Evolutionary conservation across 1,140 invertebrate species (phyloP).

Genomic region (Atta texana): DNA sequence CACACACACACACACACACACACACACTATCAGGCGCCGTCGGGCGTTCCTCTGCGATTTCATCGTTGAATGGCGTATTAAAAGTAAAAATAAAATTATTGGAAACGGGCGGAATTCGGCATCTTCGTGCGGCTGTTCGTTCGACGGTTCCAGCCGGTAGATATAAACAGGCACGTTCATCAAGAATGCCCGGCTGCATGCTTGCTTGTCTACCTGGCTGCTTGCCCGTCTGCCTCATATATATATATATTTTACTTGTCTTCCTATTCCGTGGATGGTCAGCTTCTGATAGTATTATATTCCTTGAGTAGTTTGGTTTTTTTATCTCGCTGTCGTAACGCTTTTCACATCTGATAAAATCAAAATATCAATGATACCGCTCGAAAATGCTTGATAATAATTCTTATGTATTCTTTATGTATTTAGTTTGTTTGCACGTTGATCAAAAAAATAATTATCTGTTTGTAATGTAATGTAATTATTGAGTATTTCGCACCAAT

Average conservation of each 20-base stretch:
- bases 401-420: neutral
- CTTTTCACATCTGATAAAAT: neutral
- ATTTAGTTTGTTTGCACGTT: neutral
- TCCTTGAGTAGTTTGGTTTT: constrained; percentile 21
- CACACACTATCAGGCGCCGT: constrained; percentile 36
- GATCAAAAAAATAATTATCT: neutral
- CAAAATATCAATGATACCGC: neutral
- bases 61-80: constrained; percentile 77
- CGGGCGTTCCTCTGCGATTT: constrained; percentile 70
- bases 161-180: constrained; percentile 74
- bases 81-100: constrained; percentile 83
- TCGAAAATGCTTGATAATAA: neutral
- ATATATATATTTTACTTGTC: constrained; percentile 55
- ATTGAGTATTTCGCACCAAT: constrained; percentile 1
- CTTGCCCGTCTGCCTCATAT: constrained; percentile 11
- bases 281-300: constrained; percentile 76
- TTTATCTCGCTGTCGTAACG: neutral
- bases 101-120: constrained; percentile 78
- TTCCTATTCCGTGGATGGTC: constrained; percentile 69
- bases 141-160: constrained; percentile 68
- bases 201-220: constrained; percentile 11
- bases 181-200: constrained; percentile 48
- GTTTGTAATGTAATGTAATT: constrained; percentile 5
- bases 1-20: too few species aligned
- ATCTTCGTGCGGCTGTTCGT: constrained; percentile 67